Conservation (phyloP, 92 coral and sea anemone species). For the Plumapathes pennacea region DNA sequence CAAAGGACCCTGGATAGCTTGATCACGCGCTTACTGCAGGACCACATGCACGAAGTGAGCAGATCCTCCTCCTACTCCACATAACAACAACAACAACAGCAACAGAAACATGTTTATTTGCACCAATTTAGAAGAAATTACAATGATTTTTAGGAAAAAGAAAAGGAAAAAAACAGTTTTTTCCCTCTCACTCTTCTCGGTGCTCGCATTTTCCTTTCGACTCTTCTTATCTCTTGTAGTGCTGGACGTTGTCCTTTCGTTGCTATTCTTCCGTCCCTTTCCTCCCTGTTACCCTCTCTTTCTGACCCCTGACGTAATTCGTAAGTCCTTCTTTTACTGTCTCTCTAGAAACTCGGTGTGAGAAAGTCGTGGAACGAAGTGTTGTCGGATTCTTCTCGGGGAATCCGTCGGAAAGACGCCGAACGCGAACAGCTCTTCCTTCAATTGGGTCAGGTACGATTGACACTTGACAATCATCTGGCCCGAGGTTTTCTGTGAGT, state of each 20-base stretch:
- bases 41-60: constrained; percentile 81
- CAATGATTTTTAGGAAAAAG: too few species aligned
- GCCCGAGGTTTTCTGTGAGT: too few species aligned
- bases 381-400: constrained; percentile 71
- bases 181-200: too few species aligned
- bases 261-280: too few species aligned
- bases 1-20: constrained; percentile 96
- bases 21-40: constrained; percentile 79
- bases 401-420: constrained; percentile 72
- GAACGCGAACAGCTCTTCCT: constrained; percentile 82
- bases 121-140: too few species aligned
- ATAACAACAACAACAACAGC: too few species aligned
- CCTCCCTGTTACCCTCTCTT: too few species aligned
- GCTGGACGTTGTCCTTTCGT: not conserved
- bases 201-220: not conserved
- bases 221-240: not conserved
- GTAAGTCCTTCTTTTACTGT: not conserved
- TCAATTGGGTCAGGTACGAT: constrained; percentile 94
- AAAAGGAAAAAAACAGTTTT: too few species aligned
- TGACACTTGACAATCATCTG: too few species aligned
- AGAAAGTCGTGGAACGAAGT: constrained; percentile 89
- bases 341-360: constrained; percentile 86
- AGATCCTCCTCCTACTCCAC: too few species aligned
- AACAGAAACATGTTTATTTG: too few species aligned
- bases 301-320: not conserved